These are phyloP conservation scores for Decapterus maruadsi DNA, from an alignment of 2,797 vertebrate species.

Conservation along the genomic window DNA sequence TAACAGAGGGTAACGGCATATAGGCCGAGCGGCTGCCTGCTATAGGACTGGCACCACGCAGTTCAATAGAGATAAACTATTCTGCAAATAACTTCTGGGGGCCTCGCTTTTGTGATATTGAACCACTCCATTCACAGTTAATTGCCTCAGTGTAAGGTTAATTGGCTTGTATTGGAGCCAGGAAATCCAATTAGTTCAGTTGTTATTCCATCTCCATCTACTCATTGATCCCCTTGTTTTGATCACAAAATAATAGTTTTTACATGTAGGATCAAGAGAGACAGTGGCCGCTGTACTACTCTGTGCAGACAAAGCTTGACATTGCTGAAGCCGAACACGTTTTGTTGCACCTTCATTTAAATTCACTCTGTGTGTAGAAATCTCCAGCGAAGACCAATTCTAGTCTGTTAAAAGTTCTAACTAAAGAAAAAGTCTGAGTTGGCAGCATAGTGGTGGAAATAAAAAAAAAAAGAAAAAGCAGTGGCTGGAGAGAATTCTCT, in stretches of 20 bases:
- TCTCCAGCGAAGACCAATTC: constrained; percentile 39
- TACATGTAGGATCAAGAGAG: constrained; percentile 63
- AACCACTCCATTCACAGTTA: constrained; percentile 81
- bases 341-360: constrained; percentile 42
- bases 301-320: background rate
- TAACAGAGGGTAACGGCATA: constrained; percentile 34
- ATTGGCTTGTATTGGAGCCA: constrained; percentile 82
- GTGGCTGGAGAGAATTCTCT: constrained; percentile 22
- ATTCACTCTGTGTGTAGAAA: constrained; percentile 32
- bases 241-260: constrained; percentile 77
- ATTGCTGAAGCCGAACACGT: constrained; percentile 7
- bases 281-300: constrained; percentile 33
- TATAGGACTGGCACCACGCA: constrained; percentile 51
- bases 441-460: constrained; percentile 7
- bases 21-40: constrained; percentile 32
- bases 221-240: constrained; percentile 79
- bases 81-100: constrained; percentile 69
- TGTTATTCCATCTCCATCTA: constrained; percentile 75
- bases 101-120: constrained; percentile 77
- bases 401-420: constrained; percentile 45
- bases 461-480: background rate
- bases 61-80: constrained; percentile 77
- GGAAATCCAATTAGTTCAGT: constrained; percentile 80
- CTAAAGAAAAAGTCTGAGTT: constrained; percentile 22
- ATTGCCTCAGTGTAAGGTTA: constrained; percentile 85